Evolutionary conservation across 2,113 vertebrate genomes (phyloP).

Genomic region (Thalassarche chlororhynchos): DNA sequence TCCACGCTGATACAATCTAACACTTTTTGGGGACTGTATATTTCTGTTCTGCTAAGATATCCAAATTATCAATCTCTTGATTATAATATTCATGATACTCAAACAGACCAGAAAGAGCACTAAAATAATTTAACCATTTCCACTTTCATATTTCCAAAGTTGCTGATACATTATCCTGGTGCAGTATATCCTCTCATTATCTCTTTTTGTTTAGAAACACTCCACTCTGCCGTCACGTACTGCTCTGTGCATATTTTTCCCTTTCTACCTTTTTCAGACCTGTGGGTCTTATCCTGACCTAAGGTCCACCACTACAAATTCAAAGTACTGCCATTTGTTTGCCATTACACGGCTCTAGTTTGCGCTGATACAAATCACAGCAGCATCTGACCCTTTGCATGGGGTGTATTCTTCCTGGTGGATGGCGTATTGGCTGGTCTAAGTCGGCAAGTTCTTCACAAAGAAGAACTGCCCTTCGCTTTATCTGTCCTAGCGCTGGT

Average conservation of each 20-base stretch:
- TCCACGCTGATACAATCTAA: slow-evolving; percentile 69
- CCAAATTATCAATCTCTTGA: slow-evolving; percentile 51
- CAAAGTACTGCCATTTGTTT: background rate
- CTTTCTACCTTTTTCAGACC: background rate
- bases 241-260: background rate
- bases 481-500: background rate
- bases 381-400: background rate
- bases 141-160: background rate
- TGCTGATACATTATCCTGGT: background rate
- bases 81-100: slow-evolving; percentile 61
- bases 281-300: background rate
- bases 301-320: background rate
- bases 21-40: background rate
- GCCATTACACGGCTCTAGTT: background rate
- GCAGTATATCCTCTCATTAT: background rate
- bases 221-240: background rate
- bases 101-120: background rate
- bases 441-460: background rate
- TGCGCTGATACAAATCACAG: background rate
- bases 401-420: background rate
- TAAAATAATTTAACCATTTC: slow-evolving; percentile 37
- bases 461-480: background rate
- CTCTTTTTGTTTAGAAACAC: background rate
- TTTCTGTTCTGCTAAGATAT: slow-evolving; percentile 56
- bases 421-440: accelerated